Conservation (phyloP, 2,113 vertebrate species). For the Cochlearius cochlearius region DNA sequence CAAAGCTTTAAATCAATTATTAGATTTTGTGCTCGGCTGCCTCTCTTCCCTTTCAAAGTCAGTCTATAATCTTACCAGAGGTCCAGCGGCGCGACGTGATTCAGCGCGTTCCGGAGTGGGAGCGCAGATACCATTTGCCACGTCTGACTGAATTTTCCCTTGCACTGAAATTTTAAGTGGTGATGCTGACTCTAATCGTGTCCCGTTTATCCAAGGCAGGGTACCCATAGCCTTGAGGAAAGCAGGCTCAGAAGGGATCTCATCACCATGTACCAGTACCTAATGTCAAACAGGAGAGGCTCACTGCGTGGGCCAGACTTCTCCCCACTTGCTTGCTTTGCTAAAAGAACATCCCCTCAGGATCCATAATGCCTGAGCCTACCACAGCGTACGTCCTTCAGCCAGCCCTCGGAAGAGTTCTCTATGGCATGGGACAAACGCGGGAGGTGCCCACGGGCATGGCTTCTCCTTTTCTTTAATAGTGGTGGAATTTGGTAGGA, state of each 20-base stretch:
- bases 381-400: accelerated
- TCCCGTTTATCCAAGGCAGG: not conserved
- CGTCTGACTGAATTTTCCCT: not conserved
- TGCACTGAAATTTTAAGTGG: not conserved
- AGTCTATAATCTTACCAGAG: not conserved
- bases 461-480: not conserved
- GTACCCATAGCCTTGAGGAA: not conserved
- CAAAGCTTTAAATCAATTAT: not conserved
- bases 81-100: not conserved
- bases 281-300: too few relatives aligned
- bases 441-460: not conserved
- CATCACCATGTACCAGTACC: too few relatives aligned
- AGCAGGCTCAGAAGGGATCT: too few relatives aligned
- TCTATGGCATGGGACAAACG: not conserved
- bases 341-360: not conserved
- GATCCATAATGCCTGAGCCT: accelerated
- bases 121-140: not conserved
- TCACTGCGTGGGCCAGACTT: not conserved
- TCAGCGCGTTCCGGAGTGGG: not conserved
- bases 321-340: not conserved
- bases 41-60: not conserved
- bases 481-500: not conserved
- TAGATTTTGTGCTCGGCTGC: not conserved
- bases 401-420: not conserved
- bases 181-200: not conserved